phyloP scores from a whole-genome alignment of 2,113 vertebrate genomes.

The Bubalus kerabau region DNA sequence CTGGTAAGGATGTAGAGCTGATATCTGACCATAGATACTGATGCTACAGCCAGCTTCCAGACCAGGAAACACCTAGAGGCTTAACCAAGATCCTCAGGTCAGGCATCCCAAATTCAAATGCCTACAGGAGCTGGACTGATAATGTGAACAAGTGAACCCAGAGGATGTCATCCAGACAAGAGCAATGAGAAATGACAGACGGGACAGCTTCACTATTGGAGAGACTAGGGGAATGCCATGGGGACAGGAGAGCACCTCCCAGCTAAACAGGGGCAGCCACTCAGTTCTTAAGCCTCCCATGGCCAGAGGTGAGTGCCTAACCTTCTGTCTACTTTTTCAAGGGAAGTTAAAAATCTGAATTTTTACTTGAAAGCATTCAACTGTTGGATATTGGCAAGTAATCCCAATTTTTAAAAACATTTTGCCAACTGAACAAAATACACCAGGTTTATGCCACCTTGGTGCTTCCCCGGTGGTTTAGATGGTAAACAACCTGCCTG shows the following conservation, averaged over 20 bases:
- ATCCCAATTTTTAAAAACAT: not conserved
- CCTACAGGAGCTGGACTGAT: not conserved
- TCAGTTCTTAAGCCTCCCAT: not conserved
- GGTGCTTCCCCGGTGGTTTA: not conserved
- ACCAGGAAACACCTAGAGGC: not conserved
- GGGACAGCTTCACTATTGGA: not conserved
- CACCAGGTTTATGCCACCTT: not conserved
- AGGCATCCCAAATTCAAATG: not conserved
- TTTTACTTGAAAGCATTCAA: not conserved
- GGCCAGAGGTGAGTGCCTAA: not conserved
- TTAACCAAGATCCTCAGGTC: not conserved
- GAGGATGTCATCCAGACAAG: not conserved
- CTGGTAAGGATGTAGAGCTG: not conserved
- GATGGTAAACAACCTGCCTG: not conserved
- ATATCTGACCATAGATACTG: not conserved
- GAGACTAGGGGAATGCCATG: not conserved
- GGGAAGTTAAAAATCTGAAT: not conserved
- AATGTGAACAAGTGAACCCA: not conserved
- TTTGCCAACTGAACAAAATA: not conserved
- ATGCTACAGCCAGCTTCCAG: not conserved
- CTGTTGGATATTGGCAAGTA: not conserved
- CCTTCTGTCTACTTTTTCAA: not conserved
- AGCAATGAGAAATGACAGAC: not conserved
- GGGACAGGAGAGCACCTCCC: not conserved
- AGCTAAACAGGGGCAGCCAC: not conserved